Evolutionary conservation across 92 coral and sea anemone genomes (phyloP).

Genomic region (Heliopora coerulea): DNA sequence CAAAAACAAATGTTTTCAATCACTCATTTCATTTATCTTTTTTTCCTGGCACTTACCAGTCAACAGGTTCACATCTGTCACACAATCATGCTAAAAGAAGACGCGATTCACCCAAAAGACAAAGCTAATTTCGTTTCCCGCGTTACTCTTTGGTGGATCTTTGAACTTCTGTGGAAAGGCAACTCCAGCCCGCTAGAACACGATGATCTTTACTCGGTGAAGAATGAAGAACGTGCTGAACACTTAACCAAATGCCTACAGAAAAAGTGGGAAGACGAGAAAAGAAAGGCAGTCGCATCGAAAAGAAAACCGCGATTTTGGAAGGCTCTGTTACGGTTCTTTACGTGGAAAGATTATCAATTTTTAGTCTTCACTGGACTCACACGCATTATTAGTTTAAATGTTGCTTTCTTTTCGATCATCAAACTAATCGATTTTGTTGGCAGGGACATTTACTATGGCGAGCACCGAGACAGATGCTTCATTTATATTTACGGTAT

Average conservation of each 20-base stretch:
- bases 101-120: conserved; percentile 24
- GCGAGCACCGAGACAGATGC: too few relatives aligned
- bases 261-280: conserved; percentile 1
- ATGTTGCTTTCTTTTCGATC: not conserved
- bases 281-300: not conserved
- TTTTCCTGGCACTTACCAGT: too few relatives aligned
- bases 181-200: not conserved
- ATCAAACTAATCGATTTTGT: not conserved
- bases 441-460: not conserved
- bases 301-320: conserved; percentile 6
- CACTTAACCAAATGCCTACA: conserved; percentile 7
- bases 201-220: conserved; percentile 23
- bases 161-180: conserved; percentile 17
- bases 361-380: not conserved
- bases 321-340: conserved; percentile 3
- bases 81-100: not conserved
- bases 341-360: not conserved
- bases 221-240: conserved; percentile 12
- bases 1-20: too few relatives aligned
- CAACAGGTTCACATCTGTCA: too few relatives aligned
- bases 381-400: not conserved
- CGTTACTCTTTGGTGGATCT: conserved; percentile 23
- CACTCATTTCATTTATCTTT: too few relatives aligned
- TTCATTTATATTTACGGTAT: not conserved
- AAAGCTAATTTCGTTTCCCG: conserved; percentile 13